Conservation (phyloP, 2,113 vertebrate species). For the Pelusios castaneus region DNA sequence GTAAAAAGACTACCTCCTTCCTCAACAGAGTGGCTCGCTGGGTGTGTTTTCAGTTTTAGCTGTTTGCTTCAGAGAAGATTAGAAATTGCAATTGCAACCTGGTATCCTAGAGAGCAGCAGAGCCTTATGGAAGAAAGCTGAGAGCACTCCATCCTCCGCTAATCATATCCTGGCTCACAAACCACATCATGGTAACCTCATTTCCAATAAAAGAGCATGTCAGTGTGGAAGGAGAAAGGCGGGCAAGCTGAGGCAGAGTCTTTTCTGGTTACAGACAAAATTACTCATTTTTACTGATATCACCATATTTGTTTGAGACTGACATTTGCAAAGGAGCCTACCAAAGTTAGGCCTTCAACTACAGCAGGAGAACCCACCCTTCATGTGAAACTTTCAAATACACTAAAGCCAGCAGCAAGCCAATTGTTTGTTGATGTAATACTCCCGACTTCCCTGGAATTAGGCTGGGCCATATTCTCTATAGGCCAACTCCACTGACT, state of each 20-base stretch:
- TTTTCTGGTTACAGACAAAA: background rate
- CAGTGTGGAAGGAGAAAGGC: background rate
- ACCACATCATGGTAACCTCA: background rate
- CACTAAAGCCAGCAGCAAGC: background rate
- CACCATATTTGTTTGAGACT: background rate
- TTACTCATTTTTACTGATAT: background rate
- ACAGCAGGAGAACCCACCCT: background rate
- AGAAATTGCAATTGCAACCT: background rate
- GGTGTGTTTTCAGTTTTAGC: background rate
- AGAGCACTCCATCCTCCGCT: rapidly evolving
- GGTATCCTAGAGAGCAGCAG: slow-evolving; percentile 2
- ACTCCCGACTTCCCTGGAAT: background rate
- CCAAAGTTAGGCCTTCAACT: background rate
- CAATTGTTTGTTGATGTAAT: background rate
- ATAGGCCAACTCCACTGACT: rapidly evolving
- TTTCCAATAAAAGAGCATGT: background rate
- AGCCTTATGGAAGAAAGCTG: rapidly evolving
- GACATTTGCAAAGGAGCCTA: background rate
- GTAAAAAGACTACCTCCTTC: background rate
- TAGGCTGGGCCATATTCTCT: background rate
- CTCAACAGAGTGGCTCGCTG: background rate
- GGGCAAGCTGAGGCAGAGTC: background rate
- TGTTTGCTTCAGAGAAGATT: background rate
- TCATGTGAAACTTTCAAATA: background rate
- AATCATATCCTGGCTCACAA: rapidly evolving